phyloP scores from a whole-genome alignment of 2,797 vertebrate genomes.

The Aplochiton taeniatus region DNA sequence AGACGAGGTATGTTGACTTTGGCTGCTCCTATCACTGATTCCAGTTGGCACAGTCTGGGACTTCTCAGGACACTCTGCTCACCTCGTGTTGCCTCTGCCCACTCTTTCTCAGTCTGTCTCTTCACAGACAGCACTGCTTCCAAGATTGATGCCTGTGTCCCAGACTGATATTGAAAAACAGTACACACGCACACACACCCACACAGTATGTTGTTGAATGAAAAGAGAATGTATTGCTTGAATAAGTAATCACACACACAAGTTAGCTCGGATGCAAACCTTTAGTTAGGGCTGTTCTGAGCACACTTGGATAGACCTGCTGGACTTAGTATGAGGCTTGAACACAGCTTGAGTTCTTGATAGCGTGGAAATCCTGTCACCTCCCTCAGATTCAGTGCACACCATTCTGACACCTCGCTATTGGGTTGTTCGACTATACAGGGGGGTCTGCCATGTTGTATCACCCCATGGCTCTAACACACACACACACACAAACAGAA shows the following conservation, averaged over 20 bases:
- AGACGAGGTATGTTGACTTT: constrained; percentile 65
- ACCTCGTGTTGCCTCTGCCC: constrained; percentile 48
- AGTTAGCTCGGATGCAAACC: neutral
- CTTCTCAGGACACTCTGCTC: constrained; percentile 45
- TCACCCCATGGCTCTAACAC: constrained; percentile 2
- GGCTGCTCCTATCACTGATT: constrained; percentile 53
- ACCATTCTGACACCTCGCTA: constrained; percentile 23
- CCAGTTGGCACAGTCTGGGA: constrained; percentile 54
- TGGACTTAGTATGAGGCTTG: constrained; percentile 10
- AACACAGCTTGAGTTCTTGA: constrained; percentile 14
- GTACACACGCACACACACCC: constrained; percentile 30
- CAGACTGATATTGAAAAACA: constrained; percentile 28
- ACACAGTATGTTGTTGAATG: too few relatives aligned
- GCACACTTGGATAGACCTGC: too few relatives aligned
- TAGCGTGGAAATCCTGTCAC: constrained; percentile 25
- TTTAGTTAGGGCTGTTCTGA: too few relatives aligned
- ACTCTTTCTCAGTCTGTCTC: constrained; percentile 9
- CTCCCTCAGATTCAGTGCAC: constrained; percentile 22
- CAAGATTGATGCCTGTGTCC: constrained; percentile 40
- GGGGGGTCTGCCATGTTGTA: constrained; percentile 1
- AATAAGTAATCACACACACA: too few relatives aligned
- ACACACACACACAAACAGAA: neutral
- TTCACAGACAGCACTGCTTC: constrained; percentile 39
- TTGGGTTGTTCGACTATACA: constrained; percentile 14
- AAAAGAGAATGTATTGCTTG: too few relatives aligned